Base-by-base conservation (phyloP, 2,113 vertebrate genomes). In the Daubentonia madagascariensis region DNA sequence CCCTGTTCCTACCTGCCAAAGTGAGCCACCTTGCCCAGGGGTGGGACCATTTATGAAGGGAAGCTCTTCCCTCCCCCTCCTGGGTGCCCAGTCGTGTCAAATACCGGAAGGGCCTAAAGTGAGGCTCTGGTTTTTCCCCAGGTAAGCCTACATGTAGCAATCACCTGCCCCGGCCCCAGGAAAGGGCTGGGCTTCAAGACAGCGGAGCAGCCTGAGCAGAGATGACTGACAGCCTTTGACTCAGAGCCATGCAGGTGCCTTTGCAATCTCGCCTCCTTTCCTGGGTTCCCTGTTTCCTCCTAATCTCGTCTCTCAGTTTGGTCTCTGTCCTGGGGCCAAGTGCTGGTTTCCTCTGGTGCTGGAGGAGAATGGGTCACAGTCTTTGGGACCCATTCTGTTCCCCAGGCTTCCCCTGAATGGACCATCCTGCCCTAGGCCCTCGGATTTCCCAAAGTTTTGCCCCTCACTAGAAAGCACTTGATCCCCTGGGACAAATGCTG, bases 41-140 rank as follows among this genome's bases (percentile, higher is more conserved):
- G 97, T 97, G 97, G 97, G 85, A 96, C 96, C 89, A 97, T 98
- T 98, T 98, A 98, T 98, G 96, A 17, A 98, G 70, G 73, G 63
- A 96, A 92, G 79, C 40, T 96, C 75, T 93, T 95, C 86, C 98
- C 95, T 96, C 97, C 97, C 93, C 85, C 57, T 91, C 43, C 48
- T 12, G 45, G 45, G 43, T 16, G 16, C 85, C 78, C 87, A 94
- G 93, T 92, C 43, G n/a, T 97, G 96, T 97, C 96, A 97, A 45
- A 97, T 97, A 97, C 97, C 92, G 96, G 97, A 98, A 98, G 89
- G 79, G 94, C 78, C 95, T 45, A 87, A 93, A 97, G 92, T 85
- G 79, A 95, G 94, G 50, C 96, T 96, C 95, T 87, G 97, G 88
- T 94, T 96, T 96, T 95, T 92, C 97, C 97, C 93, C 93, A 91